Percentiles rank a stretch among this genome's conserved stretches.
Conservation (phyloP, 1,140 invertebrate genomes). For the Scaptomyza graminum region DNA sequence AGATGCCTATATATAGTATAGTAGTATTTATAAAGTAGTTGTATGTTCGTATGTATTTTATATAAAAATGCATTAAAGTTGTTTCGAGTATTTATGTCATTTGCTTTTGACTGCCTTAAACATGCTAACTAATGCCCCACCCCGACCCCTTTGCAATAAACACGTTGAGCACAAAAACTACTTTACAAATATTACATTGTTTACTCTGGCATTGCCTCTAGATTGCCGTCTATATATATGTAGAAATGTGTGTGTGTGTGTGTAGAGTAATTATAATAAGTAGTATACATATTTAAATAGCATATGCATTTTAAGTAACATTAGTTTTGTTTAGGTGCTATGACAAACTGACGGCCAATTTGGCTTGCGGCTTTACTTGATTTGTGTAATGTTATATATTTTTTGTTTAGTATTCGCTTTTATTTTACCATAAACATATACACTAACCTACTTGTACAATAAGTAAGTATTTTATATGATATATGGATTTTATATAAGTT, state of each 20-base stretch:
- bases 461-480: slow-evolving; percentile 25
- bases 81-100: slow-evolving; percentile 77
- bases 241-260: slow-evolving; percentile 11
- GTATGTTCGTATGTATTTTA: slow-evolving; percentile 38
- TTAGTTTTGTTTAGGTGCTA: slow-evolving; percentile 60
- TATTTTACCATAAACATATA: slow-evolving; percentile 20
- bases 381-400: slow-evolving; percentile 9
- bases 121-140: slow-evolving; percentile 58
- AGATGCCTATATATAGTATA: slow-evolving; percentile 29
- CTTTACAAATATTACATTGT: slow-evolving; percentile 75
- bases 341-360: slow-evolving; percentile 67
- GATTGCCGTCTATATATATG: slow-evolving; percentile 39
- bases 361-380: slow-evolving; percentile 48
- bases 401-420: slow-evolving; percentile 18
- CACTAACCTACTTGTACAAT: slow-evolving; percentile 25
- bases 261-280: slow-evolving; percentile 25
- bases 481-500: not conserved
- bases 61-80: slow-evolving; percentile 75
- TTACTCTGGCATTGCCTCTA: slow-evolving; percentile 49
- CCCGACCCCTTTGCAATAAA: slow-evolving; percentile 26
- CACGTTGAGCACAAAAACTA: slow-evolving; percentile 63
- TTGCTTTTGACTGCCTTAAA: slow-evolving; percentile 70
- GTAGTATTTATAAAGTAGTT: slow-evolving; percentile 7
- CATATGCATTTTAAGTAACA: slow-evolving; percentile 59
- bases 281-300: slow-evolving; percentile 39